phyloP scores from a whole-genome alignment of 2,888 invertebrate species.

The Psococerastis gibbosa region DNA sequence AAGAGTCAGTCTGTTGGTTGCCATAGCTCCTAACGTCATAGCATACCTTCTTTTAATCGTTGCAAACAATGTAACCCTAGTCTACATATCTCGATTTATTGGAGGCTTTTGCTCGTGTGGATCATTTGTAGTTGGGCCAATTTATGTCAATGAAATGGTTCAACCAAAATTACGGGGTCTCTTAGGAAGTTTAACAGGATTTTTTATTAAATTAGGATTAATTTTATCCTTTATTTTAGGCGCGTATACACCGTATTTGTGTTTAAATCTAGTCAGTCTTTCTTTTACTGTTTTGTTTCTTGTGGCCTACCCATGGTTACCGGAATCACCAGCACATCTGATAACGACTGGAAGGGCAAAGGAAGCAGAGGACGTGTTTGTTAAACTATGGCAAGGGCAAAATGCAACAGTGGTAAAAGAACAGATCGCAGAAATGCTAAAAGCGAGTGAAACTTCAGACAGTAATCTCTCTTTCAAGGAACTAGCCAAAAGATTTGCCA shows the following conservation, averaged over 20 bases:
- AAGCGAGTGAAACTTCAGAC: too few relatives aligned
- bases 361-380: conserved; percentile 20
- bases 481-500: too few relatives aligned
- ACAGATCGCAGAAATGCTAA: too few relatives aligned
- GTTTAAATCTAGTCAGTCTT: conserved; percentile 30
- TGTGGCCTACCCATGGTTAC: conserved; percentile 30
- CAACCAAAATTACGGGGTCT: conserved; percentile 32
- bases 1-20: conserved; percentile 29
- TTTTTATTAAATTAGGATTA: conserved; percentile 30
- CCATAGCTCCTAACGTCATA: conserved; percentile 31
- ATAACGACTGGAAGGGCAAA: conserved; percentile 25
- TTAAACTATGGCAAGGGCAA: neutral
- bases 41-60: conserved; percentile 36
- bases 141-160: conserved; percentile 39
- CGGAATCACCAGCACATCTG: conserved; percentile 36
- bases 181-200: conserved; percentile 33
- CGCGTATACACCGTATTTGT: conserved; percentile 28
- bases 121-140: conserved; percentile 32
- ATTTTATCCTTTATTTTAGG: conserved; percentile 30
- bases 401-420: neutral
- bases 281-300: conserved; percentile 28
- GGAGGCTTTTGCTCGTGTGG: conserved; percentile 35
- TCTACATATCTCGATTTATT: conserved; percentile 32
- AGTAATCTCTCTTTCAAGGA: too few relatives aligned
- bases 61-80: conserved; percentile 25